Base-by-base conservation (phyloP, 1,140 invertebrate species). In the Conus ventricosus region DNA sequence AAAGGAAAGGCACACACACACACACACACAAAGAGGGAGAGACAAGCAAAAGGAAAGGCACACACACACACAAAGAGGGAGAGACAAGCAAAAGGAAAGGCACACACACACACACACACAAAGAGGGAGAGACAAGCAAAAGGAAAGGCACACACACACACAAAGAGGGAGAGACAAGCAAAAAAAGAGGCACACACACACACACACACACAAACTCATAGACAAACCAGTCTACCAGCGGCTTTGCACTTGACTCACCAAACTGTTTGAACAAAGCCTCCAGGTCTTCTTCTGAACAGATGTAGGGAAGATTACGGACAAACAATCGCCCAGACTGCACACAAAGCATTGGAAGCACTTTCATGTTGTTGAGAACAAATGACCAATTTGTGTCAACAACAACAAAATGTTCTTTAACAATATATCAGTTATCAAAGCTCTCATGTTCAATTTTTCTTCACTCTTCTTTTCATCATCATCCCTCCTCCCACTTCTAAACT, bases 251-350 rank as follows among this genome's bases (percentile, higher is more conserved):
- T 51, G 80, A 91, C 92, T 95, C 95, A 98, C 98, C 98, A 96
- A 96, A 99, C 95, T 97, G 97, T 94, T 97, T 96, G 96, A 99
- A 99, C 0, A 98, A 91, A 90, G 96, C 95, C 92, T 97, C 97
- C 20, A 99, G 93, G 92, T 99, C 98, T 90, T 98, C 97, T 95
- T 99, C 98, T 1, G 97, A 98, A 7, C 97, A 97, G 2, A 97
- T 96, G 94, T 99, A 99, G 0, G 98, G 95, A 25, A 99, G 95
- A 96, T 99, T 99, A 90, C 99, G 96, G 17, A 99, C 96, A 96
- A 99, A 99, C 91, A 99, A 97, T 91, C 97, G 96, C 5, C 99
- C 99, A 92, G 98, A 92, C 94, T 95, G 91, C 81, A 83, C 81
- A 83, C 51, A 81, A n/a, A 11, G n/a, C n/a, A n/a, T n/a, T n/a